Evolutionary conservation across 2,113 vertebrate genomes (phyloP).

Genomic region (Microcebus ravelobensis): DNA sequence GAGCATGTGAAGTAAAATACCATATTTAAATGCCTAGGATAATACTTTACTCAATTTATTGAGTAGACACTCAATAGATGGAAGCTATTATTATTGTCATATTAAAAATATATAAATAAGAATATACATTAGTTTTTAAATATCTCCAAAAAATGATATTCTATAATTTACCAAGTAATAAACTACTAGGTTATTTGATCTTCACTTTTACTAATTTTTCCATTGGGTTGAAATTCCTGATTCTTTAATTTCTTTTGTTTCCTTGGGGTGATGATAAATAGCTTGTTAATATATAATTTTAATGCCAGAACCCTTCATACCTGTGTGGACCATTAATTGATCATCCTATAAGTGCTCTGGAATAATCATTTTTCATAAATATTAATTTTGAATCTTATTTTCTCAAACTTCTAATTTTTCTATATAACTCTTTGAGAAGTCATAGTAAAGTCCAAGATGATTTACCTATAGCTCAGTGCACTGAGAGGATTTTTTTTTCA

Average conservation of each 20-base stretch:
- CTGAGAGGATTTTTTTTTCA: background rate
- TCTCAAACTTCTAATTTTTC: conserved; percentile 25
- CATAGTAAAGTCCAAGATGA: background rate
- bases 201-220: background rate
- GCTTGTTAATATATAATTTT: background rate
- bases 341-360: background rate
- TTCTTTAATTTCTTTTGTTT: conserved; percentile 2
- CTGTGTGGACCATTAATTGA: background rate
- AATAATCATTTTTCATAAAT: background rate
- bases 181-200: background rate
- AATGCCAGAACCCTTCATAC: background rate
- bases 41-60: background rate
- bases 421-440: background rate
- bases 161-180: background rate
- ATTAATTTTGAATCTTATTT: background rate
- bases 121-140: background rate
- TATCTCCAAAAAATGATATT: background rate
- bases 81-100: background rate
- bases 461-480: background rate
- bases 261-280: background rate
- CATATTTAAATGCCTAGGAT: background rate
- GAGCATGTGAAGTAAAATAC: background rate
- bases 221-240: background rate
- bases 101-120: background rate
- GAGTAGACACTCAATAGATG: background rate